phyloP scores from a whole-genome alignment of 2,888 invertebrate genomes.

The Opisthograptis luteolata region DNA sequence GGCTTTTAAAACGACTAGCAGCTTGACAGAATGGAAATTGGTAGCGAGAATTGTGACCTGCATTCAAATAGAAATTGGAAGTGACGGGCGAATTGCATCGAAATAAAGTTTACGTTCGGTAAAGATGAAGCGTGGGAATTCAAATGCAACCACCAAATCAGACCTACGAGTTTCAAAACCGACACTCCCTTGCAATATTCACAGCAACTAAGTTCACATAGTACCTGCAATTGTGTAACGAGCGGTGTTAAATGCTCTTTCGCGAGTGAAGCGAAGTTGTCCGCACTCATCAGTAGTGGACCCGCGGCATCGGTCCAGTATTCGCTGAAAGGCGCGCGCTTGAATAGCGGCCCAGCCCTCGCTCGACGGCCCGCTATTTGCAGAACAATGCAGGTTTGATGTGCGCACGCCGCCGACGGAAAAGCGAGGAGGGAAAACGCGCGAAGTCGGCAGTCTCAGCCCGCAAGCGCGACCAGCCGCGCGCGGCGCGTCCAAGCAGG shows the following conservation, averaged over 20 bases:
- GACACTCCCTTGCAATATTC: not conserved
- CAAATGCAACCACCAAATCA: not conserved
- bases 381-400: constrained; percentile 81
- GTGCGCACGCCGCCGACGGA: constrained; percentile 80
- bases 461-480: constrained; percentile 78
- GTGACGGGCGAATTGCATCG: not conserved
- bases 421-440: constrained; percentile 79
- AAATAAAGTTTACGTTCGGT: not conserved
- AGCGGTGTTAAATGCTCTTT: constrained; percentile 28
- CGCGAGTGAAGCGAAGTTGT: constrained; percentile 50
- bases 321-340: constrained; percentile 57
- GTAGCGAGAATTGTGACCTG: constrained; percentile 11
- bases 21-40: constrained; percentile 22
- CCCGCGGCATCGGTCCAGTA: constrained; percentile 60
- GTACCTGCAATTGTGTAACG: constrained; percentile 28
- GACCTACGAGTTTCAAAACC: not conserved
- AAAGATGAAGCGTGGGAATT: not conserved
- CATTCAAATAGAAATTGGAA: not conserved
- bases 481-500: constrained; percentile 77
- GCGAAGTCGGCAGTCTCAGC: constrained; percentile 72
- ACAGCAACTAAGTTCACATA: constrained; percentile 6
- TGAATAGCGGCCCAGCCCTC: constrained; percentile 75
- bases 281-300: constrained; percentile 48
- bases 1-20: constrained; percentile 12
- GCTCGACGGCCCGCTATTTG: constrained; percentile 68